Base-by-base conservation (phyloP, 2,888 invertebrate genomes). In the Drosophila antonietae region DNA sequence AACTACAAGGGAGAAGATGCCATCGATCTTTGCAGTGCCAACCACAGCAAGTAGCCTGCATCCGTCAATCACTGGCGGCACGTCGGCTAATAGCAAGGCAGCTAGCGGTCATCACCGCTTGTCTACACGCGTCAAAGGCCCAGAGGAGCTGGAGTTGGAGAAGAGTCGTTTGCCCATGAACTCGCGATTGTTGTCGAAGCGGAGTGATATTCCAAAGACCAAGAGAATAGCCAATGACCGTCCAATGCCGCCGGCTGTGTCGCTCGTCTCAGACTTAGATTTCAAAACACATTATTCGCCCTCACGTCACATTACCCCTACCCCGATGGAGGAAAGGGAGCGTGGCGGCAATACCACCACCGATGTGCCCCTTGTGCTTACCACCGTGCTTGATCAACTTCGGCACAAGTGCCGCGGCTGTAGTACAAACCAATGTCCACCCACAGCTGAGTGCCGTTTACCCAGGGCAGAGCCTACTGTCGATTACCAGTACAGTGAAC, bases 181-280 rank as follows among this genome's bases (percentile, higher is more conserved):
- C 5, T 39, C 70, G n/a, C 75, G 64, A 23, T 58, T 77, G 2
- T 8, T 79, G 6, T 37, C 66, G 15, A 75, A 51, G 2, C 57
- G 44, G 5, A 12, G 18, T 1, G 77, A 75, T 44, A 62, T 41
- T 20, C 58, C 67, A 15, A 20, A 9, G 33, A 10, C n/a, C 8
- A 28, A 12, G 9, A 53, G n/a, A 8, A 47, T 58, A 9, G n/a
- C 1, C 35, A 28, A 9, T 2, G 44, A 33, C 2, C 66, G 15
- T 3, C 12, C 10, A 2, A 58, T 65, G 60, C 43, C 65, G 7
- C 46, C 52, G 7, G 55, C 63, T 2, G 61, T 52, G 0, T 59
- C 73, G 6, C 4, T 72, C 3, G 33, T 52, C 0, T 81, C 88
- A 18, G 88, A 78, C 4, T 12, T 75, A 49, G 72, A 72, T 9